Evolutionary conservation across 2,797 vertebrate genomes (phyloP), one percentile per base, ranked within the genome.

Genomic region (Jordanella pulchra): DNA sequence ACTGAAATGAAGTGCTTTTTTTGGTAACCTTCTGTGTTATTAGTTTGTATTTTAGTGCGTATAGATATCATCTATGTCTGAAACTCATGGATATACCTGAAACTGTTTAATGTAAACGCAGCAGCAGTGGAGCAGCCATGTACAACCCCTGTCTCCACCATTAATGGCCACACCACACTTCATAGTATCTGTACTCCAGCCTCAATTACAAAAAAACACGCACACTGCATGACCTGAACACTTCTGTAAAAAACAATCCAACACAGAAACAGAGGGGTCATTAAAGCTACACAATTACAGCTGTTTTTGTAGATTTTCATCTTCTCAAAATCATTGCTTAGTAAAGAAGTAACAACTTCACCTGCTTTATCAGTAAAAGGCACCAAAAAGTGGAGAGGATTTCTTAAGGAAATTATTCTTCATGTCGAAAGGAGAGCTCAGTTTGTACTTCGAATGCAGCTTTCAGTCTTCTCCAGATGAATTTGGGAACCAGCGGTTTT

Each of bases 131-230:
- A 9, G 71, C 35, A 2, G 17, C 32, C 47, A 30, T 55, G 68
- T 0, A 14, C 50, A 73, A 70, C 67, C 67, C 23, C 56, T 66
- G 17, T 78, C 79, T 74, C 66, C 74, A 76, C 28, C 0, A 54
- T 70, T 84, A 78, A 83, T 78, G 74, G 81, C 76, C 55, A 51
- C 54, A 30, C 63, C 72, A 54, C 63, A 73, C 82, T 81, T 83
- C 67, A 76, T 39, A 66, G 71, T 76, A 72, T 84, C 76, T 79
- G 80, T 65, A 35, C 68, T 71, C 58, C 82, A 42, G 70, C 68
- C 79, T 83, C 79, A 82, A 69, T 83, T 82, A 83, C 32, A 61
- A 32, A 42, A n/a, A 21, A 42, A 63, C 60, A 42, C 18, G 56
- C 10, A 21, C 25, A 27, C 53, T 54, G 25, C 53, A 4, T 25